These are phyloP conservation scores for Drosophila tanythrix DNA, from an alignment of 2,888 invertebrate genomes.

Conservation along the genomic window DNA sequence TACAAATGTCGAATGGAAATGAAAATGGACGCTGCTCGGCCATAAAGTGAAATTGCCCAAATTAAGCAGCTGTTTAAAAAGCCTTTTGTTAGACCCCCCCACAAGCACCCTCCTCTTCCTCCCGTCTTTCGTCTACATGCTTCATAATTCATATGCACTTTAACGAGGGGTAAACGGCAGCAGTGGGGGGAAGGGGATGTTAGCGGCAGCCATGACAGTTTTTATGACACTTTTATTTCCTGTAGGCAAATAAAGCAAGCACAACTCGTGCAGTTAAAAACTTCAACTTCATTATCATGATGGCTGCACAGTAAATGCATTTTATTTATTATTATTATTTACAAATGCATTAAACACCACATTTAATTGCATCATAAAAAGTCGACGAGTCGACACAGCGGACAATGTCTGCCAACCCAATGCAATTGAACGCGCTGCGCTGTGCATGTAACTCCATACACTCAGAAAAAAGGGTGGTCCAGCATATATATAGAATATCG, in stretches of 20 bases:
- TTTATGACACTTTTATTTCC: conserved; percentile 78
- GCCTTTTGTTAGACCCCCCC: not conserved
- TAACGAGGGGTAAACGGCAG: conserved; percentile 20
- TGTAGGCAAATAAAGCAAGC: conserved; percentile 70
- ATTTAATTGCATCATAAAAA: conserved; percentile 77
- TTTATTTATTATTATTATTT: conserved; percentile 74
- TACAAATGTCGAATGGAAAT: conserved; percentile 37
- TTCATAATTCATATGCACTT: conserved; percentile 63
- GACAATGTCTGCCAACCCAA: conserved; percentile 22
- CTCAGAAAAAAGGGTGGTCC: not conserved
- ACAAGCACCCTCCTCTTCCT: not conserved
- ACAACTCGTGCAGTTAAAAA: conserved; percentile 52
- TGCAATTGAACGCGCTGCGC: conserved; percentile 29
- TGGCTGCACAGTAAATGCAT: conserved; percentile 35
- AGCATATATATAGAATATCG: not conserved
- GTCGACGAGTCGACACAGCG: conserved; percentile 9
- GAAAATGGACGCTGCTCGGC: conserved; percentile 42
- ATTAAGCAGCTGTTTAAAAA: conserved; percentile 63
- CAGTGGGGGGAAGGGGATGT: not conserved
- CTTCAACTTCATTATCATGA: conserved; percentile 68
- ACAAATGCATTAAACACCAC: conserved; percentile 76
- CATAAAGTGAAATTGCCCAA: conserved; percentile 67
- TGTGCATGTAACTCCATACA: conserved; percentile 3
- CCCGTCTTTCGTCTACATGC: conserved; percentile 4
- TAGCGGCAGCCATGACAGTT: conserved; percentile 60